Percentiles rank a stretch among this genome's conserved stretches.
Conservation (phyloP, 2,888 invertebrate species). For the Leptura quadrifasciata region DNA sequence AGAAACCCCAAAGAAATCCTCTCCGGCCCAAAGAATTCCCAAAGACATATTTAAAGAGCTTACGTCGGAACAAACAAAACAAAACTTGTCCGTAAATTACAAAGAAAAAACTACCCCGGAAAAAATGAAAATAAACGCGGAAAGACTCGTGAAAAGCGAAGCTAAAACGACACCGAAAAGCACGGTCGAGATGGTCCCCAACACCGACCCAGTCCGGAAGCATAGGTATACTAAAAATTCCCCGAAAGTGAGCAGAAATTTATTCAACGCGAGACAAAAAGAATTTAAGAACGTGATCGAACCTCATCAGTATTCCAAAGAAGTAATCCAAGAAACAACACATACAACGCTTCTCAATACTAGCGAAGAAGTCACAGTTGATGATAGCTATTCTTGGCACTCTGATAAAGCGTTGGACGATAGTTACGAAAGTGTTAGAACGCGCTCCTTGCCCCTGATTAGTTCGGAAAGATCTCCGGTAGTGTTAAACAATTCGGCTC, state of each 20-base stretch:
- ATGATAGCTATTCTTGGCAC: slow-evolving; percentile 58
- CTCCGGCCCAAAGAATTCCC: slow-evolving; percentile 55
- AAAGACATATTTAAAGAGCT: slow-evolving; percentile 67
- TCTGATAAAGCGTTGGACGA: slow-evolving; percentile 42
- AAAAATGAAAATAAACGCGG: slow-evolving; percentile 55
- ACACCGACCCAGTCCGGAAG: slow-evolving; percentile 58
- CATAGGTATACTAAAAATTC: slow-evolving; percentile 63
- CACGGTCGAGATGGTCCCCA: slow-evolving; percentile 51
- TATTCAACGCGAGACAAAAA: slow-evolving; percentile 64
- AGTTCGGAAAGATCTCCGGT: slow-evolving; percentile 1
- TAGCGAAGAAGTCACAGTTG: slow-evolving; percentile 62
- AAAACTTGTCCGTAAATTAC: slow-evolving; percentile 70
- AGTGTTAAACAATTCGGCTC: slow-evolving; percentile 55
- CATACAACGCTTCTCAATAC: slow-evolving; percentile 54
- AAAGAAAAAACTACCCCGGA: slow-evolving; percentile 71
- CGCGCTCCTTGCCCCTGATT: slow-evolving; percentile 47
- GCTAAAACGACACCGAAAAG: slow-evolving; percentile 49
- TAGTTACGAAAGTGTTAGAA: slow-evolving; percentile 24
- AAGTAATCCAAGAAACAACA: slow-evolving; percentile 59
- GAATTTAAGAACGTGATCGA: slow-evolving; percentile 57
- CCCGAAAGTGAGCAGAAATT: slow-evolving; percentile 70
- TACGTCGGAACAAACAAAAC: slow-evolving; percentile 49
- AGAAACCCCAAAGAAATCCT: slow-evolving; percentile 46
- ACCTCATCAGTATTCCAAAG: slow-evolving; percentile 69
- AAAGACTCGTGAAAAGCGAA: slow-evolving; percentile 53